Percentiles rank a stretch among this genome's conserved stretches.
These are phyloP conservation scores for Ridgeia piscesae DNA, from an alignment of 1,140 invertebrate genomes.

Conservation along the genomic window DNA sequence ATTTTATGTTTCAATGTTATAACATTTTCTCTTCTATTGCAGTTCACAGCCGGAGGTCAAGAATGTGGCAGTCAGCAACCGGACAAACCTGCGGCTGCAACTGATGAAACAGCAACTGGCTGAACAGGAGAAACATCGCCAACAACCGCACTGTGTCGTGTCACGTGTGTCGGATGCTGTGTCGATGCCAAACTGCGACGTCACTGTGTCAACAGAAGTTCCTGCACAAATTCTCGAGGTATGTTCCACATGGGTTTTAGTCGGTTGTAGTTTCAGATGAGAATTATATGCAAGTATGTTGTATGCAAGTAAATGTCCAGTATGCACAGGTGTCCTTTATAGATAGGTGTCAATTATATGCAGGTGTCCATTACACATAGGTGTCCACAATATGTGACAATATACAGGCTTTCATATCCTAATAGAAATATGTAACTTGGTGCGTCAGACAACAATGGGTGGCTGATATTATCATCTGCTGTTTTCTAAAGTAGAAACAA, in stretches of 20 bases:
- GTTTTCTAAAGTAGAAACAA: not conserved
- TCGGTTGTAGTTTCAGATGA: not conserved
- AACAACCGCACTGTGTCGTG: slow-evolving; percentile 55
- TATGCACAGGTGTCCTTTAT: no score
- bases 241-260: not conserved
- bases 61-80: slow-evolving; percentile 67
- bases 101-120: slow-evolving; percentile 78
- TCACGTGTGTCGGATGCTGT: slow-evolving; percentile 34
- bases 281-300: no score
- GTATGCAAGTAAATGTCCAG: no score
- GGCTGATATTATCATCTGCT: not conserved
- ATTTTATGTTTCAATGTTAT: not conserved
- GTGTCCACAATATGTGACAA: no score
- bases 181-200: slow-evolving; percentile 24
- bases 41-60: slow-evolving; percentile 79
- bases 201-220: slow-evolving; percentile 60
- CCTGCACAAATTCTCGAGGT: slow-evolving; percentile 47
- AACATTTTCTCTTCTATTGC: slow-evolving; percentile 45
- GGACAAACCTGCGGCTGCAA: slow-evolving; percentile 82
- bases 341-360: no score
- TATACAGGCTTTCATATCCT: no score
- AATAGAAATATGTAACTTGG: not conserved
- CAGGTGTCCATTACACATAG: no score
- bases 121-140: slow-evolving; percentile 68
- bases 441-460: not conserved